phyloP scores from a whole-genome alignment of 64 coral and sea anemone genomes.

The Pocillopora verrucosa region DNA sequence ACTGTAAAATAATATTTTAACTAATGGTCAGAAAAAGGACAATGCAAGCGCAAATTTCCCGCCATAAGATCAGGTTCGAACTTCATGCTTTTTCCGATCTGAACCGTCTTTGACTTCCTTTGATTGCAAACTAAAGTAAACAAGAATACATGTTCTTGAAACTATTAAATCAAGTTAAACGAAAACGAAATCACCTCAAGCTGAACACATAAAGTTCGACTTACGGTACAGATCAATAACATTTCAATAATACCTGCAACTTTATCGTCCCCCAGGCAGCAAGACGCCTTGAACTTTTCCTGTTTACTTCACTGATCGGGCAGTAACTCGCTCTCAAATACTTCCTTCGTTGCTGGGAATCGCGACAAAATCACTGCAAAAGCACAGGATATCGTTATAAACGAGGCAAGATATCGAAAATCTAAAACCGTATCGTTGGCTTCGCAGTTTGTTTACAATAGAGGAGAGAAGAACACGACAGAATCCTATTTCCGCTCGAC shows the following conservation, averaged over 20 bases:
- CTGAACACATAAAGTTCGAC: neutral
- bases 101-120: neutral
- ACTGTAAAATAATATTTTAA: neutral
- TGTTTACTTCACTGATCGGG: neutral
- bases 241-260: slow-evolving; percentile 29
- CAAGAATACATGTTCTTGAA: neutral
- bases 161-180: neutral
- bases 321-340: neutral
- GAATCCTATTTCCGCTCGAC: slow-evolving; percentile 30
- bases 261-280: neutral
- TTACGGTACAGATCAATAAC: neutral
- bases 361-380: slow-evolving; percentile 12
- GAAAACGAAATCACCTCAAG: neutral
- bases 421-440: neutral
- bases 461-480: neutral
- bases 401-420: neutral
- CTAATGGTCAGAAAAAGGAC: neutral
- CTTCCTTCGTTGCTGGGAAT: slow-evolving; percentile 9
- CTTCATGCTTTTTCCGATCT: neutral
- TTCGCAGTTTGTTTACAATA: neutral
- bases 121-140: neutral
- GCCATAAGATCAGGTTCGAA: neutral
- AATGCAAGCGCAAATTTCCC: neutral
- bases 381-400: neutral
- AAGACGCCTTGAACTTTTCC: slow-evolving; percentile 11